phyloP scores from a whole-genome alignment of 2,113 vertebrate genomes.

The Conger conger region DNA sequence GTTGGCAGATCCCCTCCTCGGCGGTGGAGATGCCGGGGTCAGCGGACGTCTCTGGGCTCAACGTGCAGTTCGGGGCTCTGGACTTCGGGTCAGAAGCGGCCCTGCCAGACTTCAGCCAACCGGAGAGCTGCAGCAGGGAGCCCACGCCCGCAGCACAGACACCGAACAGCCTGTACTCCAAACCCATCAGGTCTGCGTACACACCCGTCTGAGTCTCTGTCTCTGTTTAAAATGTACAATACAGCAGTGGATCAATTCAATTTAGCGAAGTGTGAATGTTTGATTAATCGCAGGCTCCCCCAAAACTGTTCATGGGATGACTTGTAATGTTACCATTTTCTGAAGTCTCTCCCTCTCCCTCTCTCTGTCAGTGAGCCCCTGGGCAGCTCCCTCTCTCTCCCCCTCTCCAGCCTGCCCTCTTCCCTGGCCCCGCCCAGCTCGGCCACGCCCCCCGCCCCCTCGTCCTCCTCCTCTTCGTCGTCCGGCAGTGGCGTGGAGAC shows the following conservation, averaged over 20 bases:
- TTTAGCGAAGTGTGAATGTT: not conserved
- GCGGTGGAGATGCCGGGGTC: conserved; percentile 97
- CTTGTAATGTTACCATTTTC: too few relatives aligned
- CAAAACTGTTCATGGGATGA: too few relatives aligned
- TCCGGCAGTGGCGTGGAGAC: conserved; percentile 52
- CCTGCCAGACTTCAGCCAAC: conserved; percentile 74
- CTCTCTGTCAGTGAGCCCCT: conserved; percentile 61
- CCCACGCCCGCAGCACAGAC: conserved; percentile 46
- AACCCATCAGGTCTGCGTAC: conserved; percentile 77
- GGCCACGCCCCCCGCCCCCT: conserved; percentile 46
- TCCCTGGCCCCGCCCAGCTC: conserved; percentile 60
- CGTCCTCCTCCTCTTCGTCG: conserved; percentile 39
- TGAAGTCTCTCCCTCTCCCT: not conserved
- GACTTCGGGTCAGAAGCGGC: conserved; percentile 89
- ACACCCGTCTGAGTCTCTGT: not conserved
- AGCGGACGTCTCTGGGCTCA: conserved; percentile 84
- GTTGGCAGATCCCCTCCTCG: conserved; percentile 82
- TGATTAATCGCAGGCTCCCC: too few relatives aligned
- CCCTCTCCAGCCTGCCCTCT: conserved; percentile 33
- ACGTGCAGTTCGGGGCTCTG: conserved; percentile 93
- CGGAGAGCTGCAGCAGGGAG: conserved; percentile 64
- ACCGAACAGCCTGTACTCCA: conserved; percentile 83
- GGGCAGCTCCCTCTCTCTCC: conserved; percentile 54
- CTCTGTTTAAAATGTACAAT: too few relatives aligned
- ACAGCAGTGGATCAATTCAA: too few relatives aligned